Conservation (phyloP, 2,113 vertebrate species). For the Leptobrachium ailaonicum region DNA sequence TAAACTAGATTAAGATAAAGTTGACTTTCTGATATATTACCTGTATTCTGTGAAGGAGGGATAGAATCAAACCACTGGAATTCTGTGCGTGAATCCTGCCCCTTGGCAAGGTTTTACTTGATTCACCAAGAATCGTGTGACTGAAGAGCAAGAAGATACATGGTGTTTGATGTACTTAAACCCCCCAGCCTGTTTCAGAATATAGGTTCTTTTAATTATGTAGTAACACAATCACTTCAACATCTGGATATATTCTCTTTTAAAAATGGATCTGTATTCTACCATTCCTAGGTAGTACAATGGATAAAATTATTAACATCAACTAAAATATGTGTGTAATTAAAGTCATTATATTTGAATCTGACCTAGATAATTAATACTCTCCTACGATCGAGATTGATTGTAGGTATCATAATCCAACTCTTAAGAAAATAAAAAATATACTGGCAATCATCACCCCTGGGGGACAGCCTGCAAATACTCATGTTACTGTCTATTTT, state of each 20-base stretch:
- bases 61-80: slow-evolving; percentile 30
- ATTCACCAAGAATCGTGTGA: slow-evolving; percentile 16
- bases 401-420: too few relatives aligned
- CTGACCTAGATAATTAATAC: too few relatives aligned
- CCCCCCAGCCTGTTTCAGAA: slow-evolving; percentile 29
- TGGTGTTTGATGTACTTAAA: slow-evolving; percentile 37
- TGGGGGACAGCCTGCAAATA: too few relatives aligned
- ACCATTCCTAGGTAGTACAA: not conserved
- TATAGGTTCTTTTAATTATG: slow-evolving; percentile 30
- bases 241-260: slow-evolving; percentile 37
- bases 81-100: slow-evolving; percentile 30
- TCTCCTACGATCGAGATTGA: too few relatives aligned
- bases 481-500: too few relatives aligned
- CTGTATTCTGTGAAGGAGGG: slow-evolving; percentile 20
- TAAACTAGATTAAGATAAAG: not conserved
- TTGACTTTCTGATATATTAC: slow-evolving; percentile 13
- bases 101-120: slow-evolving; percentile 37
- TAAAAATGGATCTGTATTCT: slow-evolving; percentile 8
- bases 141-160: slow-evolving; percentile 12
- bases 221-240: slow-evolving; percentile 17
- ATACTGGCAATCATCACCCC: too few relatives aligned
- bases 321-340: too few relatives aligned
- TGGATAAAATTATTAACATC: too few relatives aligned
- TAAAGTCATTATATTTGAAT: too few relatives aligned
- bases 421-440: too few relatives aligned